Evolutionary conservation across 2,113 vertebrate species (phyloP), one percentile per base, ranked within the genome.

Genomic region (Scopus umbretta): DNA sequence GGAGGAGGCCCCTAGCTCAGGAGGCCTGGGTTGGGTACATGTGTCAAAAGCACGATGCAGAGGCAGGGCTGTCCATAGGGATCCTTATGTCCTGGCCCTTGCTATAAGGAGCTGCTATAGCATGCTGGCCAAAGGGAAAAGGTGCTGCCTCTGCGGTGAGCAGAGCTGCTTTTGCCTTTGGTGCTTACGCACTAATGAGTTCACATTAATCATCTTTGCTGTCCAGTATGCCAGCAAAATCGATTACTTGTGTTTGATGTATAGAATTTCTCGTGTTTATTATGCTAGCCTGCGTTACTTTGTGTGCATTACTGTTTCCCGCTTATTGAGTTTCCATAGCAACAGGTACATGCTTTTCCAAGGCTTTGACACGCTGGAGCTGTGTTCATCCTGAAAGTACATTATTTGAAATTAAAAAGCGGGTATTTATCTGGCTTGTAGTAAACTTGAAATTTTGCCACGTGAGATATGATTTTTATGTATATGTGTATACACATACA

Each of bases 361-460:
- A 62, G 43, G 43, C 50, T 95, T 96, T 83, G 45, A 40, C 43
- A 27, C 62, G 86, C 43, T 90, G 92, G 55, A 83, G 40, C 66
- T 36, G 53, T 71, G 18, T 95, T 92, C 86, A 88, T 96, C 90
- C 94, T 97, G 93, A 95, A 96, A 96, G 90, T 36, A 34, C 5
- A 5, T 65, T 52, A 45, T 66, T 87, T 87, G 58, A 82, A 47
- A 75, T 79, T 49, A 16, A 67, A 74, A 96, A 79, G 19, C 20
- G 7, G 7, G 4, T 91, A 11, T 87, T 88, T 58, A 23, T 78
- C 27, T 63, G 76, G 16, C 19, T 78, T 81, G 6, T 38, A 27
- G 38, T 25, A 85, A 91, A 72, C 32, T 50, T 90, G 19, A 18
- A 45, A 5, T 34, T 86, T 53, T 86, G 47, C 61, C 23, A 9